These are phyloP conservation scores for Coleophora deauratella DNA, from an alignment of 2,888 invertebrate species.

Conservation along the genomic window DNA sequence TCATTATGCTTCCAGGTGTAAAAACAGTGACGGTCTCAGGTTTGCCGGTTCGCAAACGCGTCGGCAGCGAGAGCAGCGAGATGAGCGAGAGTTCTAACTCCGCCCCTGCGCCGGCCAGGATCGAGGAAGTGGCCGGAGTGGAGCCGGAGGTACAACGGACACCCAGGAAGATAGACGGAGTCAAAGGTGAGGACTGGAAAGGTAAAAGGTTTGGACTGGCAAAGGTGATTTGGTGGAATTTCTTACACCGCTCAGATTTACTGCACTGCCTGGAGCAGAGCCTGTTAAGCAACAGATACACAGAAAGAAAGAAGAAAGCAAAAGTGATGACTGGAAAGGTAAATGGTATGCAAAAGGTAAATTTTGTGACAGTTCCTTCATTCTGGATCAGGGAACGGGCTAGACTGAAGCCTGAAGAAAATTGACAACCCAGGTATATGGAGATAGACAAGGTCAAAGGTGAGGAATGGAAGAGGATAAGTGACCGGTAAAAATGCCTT, in stretches of 20 bases:
- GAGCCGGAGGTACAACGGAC: constrained; percentile 71
- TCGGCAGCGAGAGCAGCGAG: constrained; percentile 63
- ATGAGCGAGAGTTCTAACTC: constrained; percentile 61
- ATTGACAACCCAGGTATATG: not conserved
- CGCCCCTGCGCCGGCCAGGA: constrained; percentile 39
- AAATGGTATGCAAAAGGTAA: no score
- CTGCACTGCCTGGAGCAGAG: no score
- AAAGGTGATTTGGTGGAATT: no score
- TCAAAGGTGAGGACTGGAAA: constrained; percentile 34
- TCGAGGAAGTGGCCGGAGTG: constrained; percentile 64
- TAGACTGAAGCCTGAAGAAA: not conserved
- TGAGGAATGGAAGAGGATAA: not conserved
- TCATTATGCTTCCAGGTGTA: constrained; percentile 27
- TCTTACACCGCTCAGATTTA: no score
- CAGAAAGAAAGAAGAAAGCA: no score
- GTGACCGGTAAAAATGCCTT: no score
- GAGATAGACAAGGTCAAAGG: not conserved
- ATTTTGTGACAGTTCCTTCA: no score
- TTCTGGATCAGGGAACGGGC: not conserved
- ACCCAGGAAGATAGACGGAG: constrained; percentile 65
- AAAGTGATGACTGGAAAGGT: no score
- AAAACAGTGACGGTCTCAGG: constrained; percentile 20
- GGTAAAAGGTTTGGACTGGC: no score
- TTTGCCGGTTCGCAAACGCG: constrained; percentile 32
- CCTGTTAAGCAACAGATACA: no score